A percentile compares a stretch with the other conserved stretches of the same genome.
Conservation (phyloP, 1,140 invertebrate species). For the Parasteatoda tepidariorum region DNA sequence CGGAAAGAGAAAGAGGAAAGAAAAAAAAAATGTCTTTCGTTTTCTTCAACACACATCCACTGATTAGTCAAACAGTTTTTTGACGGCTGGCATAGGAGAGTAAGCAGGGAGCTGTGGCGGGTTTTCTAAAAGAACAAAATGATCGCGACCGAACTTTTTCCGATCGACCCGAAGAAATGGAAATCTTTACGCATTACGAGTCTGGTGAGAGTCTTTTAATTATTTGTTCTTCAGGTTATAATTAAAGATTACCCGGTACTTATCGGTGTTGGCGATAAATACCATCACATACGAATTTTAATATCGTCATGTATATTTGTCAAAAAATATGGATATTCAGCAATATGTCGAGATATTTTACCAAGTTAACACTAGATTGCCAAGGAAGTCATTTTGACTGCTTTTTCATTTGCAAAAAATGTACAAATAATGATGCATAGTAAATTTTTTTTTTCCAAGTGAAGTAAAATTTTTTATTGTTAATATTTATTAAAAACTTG, state of each 20-base stretch:
- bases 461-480: too few relatives aligned
- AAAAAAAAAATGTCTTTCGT: not conserved
- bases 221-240: not conserved
- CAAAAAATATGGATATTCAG: not conserved
- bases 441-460: not conserved
- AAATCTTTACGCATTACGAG: constrained; percentile 22
- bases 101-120: not conserved
- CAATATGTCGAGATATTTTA: not conserved
- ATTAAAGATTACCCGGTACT: not conserved
- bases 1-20: not conserved
- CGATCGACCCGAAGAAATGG: constrained; percentile 18
- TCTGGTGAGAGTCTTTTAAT: not conserved
- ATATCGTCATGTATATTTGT: not conserved
- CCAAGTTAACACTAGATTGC: not conserved
- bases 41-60: not conserved
- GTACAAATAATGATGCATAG: not conserved
- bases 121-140: not conserved
- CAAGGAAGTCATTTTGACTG: too few relatives aligned
- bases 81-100: not conserved
- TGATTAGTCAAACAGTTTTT: not conserved
- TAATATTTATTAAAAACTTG: too few relatives aligned
- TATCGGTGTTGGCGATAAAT: not conserved
- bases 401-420: too few relatives aligned
- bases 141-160: constrained; percentile 17
- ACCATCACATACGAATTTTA: not conserved